Conservation (phyloP, 1,140 invertebrate species). For the Helicoverpa armigera region DNA sequence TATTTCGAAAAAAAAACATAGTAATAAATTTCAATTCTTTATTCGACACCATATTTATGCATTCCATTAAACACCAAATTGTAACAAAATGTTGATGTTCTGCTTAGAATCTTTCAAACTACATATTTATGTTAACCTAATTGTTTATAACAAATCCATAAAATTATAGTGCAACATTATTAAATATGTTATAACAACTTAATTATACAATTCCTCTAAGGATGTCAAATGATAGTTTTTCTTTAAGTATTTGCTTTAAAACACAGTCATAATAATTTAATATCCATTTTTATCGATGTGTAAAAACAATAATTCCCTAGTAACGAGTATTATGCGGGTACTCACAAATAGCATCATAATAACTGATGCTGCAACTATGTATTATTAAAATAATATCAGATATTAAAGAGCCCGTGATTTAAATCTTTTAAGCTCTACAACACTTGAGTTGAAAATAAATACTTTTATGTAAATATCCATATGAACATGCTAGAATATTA, state of each 20-base stretch:
- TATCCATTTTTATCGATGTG: slow-evolving; percentile 18
- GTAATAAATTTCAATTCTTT: slow-evolving; percentile 74
- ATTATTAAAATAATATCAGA: background rate
- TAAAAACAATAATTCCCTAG: slow-evolving; percentile 23
- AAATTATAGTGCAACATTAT: slow-evolving; percentile 41
- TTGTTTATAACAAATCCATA: slow-evolving; percentile 23
- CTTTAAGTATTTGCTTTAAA: slow-evolving; percentile 16
- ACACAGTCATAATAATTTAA: slow-evolving; percentile 2
- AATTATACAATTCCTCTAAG: slow-evolving; percentile 50
- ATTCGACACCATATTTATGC: slow-evolving; percentile 84
- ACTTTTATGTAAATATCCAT: too few relatives aligned
- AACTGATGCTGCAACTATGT: background rate
- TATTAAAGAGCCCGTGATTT: background rate
- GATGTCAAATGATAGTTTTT: slow-evolving; percentile 34
- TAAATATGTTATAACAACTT: slow-evolving; percentile 52
- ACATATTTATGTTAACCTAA: slow-evolving; percentile 1
- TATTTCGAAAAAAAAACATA: slow-evolving; percentile 12
- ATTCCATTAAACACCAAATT: slow-evolving; percentile 83
- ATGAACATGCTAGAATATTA: background rate
- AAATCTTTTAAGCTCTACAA: background rate
- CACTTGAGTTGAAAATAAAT: background rate
- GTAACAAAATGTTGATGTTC: slow-evolving; percentile 83
- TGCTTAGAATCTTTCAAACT: background rate
- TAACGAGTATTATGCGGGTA: slow-evolving; percentile 31
- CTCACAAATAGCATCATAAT: background rate